Percentiles rank a stretch among this genome's conserved stretches.
phyloP scores from a whole-genome alignment of 2,113 vertebrate genomes.

The Ctenomys sociabilis region DNA sequence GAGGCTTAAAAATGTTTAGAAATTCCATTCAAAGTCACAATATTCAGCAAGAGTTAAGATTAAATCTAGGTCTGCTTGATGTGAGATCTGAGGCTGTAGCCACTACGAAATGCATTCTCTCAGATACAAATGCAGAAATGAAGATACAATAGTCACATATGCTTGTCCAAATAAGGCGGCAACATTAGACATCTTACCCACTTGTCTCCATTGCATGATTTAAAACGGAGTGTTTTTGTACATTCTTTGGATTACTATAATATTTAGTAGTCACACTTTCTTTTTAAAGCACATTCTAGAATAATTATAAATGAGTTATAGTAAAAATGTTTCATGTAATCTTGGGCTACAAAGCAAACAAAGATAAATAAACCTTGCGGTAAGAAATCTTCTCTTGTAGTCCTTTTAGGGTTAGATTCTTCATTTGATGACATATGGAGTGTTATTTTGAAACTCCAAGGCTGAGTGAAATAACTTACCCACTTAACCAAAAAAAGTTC shows the following conservation, averaged over 20 bases:
- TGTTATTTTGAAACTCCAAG: constrained; percentile 55
- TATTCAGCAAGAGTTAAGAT: neutral
- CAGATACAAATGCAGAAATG: constrained; percentile 28
- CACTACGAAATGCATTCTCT: neutral
- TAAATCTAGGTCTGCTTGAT: neutral
- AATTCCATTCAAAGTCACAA: neutral
- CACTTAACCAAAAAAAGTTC: constrained; percentile 65
- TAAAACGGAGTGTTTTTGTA: neutral
- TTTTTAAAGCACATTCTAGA: neutral
- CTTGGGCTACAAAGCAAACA: neutral
- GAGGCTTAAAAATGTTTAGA: neutral
- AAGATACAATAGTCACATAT: neutral
- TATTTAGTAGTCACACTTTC: neutral
- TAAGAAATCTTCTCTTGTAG: neutral
- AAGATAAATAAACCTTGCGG: neutral
- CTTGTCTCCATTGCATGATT: neutral
- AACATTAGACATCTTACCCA: neutral
- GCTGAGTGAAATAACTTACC: constrained; percentile 46
- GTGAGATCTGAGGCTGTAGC: neutral
- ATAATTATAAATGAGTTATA: neutral
- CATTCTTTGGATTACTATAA: neutral
- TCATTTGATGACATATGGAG: constrained; percentile 19
- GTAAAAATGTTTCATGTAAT: neutral
- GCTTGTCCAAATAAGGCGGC: neutral
- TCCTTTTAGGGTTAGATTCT: neutral